Evolutionary conservation across 2,113 vertebrate genomes (phyloP).

Genomic region (Podarcis muralis): DNA sequence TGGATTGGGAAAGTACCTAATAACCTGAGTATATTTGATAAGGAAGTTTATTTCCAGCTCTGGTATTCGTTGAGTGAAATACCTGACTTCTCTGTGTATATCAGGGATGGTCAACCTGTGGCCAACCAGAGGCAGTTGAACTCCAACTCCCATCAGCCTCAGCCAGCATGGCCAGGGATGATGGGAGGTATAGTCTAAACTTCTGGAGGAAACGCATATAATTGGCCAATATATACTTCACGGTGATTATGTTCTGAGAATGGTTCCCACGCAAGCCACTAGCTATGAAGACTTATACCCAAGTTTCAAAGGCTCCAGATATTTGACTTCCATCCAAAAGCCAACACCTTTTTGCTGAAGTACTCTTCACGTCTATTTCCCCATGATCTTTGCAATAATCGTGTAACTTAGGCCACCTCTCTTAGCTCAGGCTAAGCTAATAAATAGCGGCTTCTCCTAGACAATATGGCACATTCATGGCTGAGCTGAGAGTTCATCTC

Average conservation of each 20-base stretch:
- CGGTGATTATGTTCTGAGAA: rapidly evolving
- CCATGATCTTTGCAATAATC: neutral
- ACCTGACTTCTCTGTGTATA: slow-evolving; percentile 45
- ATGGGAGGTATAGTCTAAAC: no score
- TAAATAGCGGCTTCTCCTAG: neutral
- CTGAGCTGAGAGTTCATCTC: neutral
- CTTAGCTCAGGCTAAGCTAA: neutral
- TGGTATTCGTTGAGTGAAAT: slow-evolving; percentile 56
- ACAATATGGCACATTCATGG: neutral
- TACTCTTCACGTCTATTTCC: neutral
- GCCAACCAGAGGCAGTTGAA: no score
- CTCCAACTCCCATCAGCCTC: no score
- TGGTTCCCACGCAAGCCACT: neutral
- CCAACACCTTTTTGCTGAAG: neutral
- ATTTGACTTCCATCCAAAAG: neutral
- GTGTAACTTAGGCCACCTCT: neutral
- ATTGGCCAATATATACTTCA: slow-evolving; percentile 19
- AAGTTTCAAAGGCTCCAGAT: neutral
- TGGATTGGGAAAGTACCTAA: neutral
- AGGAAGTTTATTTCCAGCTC: slow-evolving; percentile 33
- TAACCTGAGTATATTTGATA: slow-evolving; percentile 33
- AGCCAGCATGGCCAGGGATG: no score
- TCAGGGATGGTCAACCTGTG: rapidly evolving
- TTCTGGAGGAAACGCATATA: no score
- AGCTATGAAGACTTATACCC: neutral